phyloP scores from a whole-genome alignment of 2,888 invertebrate species.

The Ochropleura plecta region DNA sequence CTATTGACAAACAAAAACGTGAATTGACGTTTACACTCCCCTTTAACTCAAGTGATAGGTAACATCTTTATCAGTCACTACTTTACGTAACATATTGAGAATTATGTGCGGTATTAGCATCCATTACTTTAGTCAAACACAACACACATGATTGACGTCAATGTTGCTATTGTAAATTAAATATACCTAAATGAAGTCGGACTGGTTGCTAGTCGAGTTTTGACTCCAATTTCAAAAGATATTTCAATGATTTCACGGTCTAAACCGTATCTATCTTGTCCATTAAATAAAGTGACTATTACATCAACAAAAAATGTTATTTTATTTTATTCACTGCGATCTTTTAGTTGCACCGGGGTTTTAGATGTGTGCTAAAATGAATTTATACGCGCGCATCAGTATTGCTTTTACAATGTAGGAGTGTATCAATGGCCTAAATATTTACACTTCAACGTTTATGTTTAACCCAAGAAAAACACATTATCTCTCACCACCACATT shows the following conservation, averaged over 20 bases:
- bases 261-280: constrained; percentile 52
- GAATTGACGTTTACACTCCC: constrained; percentile 16
- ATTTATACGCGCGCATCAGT: constrained; percentile 12
- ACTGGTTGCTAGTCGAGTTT: constrained; percentile 53
- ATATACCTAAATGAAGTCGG: constrained; percentile 55
- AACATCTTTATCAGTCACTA: constrained; percentile 47
- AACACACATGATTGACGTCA: constrained; percentile 64
- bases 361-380: constrained; percentile 30
- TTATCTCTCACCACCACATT: constrained; percentile 43
- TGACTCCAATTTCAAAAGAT: constrained; percentile 54
- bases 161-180: constrained; percentile 56
- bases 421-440: constrained; percentile 42
- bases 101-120: constrained; percentile 61
- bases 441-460: constrained; percentile 54
- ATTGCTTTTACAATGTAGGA: constrained; percentile 41
- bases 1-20: constrained; percentile 40
- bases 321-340: constrained; percentile 17
- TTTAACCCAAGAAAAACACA: constrained; percentile 46
- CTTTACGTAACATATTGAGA: constrained; percentile 55
- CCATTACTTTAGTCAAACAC: constrained; percentile 61
- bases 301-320: constrained; percentile 46
- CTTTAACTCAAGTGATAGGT: constrained; percentile 23
- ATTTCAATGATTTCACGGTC: constrained; percentile 60
- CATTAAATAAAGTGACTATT: constrained; percentile 54
- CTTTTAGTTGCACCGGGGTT: constrained; percentile 19